phyloP scores from a whole-genome alignment of 2,113 vertebrate genomes.

The Petromus typicus region DNA sequence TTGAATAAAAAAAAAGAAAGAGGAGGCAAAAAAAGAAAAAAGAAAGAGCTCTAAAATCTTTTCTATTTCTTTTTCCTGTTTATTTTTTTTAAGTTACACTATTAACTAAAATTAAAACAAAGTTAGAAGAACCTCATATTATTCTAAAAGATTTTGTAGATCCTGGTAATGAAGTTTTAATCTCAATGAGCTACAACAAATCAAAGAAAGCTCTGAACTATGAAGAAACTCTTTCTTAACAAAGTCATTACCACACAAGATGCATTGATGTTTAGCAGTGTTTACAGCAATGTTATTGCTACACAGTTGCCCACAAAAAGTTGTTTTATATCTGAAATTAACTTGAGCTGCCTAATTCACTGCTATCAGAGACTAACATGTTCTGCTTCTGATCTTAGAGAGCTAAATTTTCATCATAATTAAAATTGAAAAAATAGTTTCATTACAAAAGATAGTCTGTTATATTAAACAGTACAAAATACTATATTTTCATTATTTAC shows the following conservation, averaged over 20 bases:
- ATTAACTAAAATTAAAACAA: not conserved
- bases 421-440: not conserved
- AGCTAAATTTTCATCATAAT: not conserved
- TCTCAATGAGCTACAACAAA: fast-evolving
- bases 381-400: not conserved
- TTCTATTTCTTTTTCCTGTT: not conserved
- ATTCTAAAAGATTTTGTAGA: not conserved
- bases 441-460: not conserved
- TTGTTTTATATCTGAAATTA: not conserved
- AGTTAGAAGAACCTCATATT: not conserved
- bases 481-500: not conserved
- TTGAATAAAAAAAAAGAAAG: not conserved
- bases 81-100: not conserved
- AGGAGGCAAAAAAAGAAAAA: not conserved
- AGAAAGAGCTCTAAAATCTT: not conserved
- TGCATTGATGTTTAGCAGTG: not conserved
- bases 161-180: not conserved
- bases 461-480: not conserved
- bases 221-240: not conserved
- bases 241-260: not conserved
- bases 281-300: not conserved
- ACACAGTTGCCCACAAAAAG: not conserved
- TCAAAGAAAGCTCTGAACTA: not conserved
- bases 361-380: not conserved
- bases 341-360: not conserved